phyloP scores from a whole-genome alignment of 2,888 invertebrate species.

The Drosophila prostipennis region DNA sequence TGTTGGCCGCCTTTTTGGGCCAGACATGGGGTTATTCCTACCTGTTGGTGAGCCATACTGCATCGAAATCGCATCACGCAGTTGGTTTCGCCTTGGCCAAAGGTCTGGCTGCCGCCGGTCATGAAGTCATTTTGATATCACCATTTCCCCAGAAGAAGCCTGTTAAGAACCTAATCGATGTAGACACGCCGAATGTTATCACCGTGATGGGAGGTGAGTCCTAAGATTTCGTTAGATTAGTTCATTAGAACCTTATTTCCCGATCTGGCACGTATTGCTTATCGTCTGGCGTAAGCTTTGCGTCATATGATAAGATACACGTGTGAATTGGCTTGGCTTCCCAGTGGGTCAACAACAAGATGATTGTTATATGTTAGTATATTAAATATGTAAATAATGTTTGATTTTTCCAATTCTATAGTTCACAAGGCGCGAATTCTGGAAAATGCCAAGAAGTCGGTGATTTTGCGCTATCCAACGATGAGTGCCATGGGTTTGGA shows the following conservation, averaged over 20 bases:
- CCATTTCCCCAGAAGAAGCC: constrained; percentile 75
- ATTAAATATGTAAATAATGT: no score
- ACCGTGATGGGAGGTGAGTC: constrained; percentile 54
- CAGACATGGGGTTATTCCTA: constrained; percentile 61
- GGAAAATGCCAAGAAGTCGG: constrained; percentile 2
- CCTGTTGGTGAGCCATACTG: constrained; percentile 62
- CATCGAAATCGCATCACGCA: constrained; percentile 71
- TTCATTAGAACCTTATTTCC: background rate
- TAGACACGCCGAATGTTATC: constrained; percentile 50
- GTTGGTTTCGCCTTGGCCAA: constrained; percentile 77
- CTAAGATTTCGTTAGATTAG: no score
- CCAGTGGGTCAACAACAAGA: background rate
- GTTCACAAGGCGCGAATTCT: constrained; percentile 37
- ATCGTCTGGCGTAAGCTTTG: background rate
- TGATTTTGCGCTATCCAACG: constrained; percentile 17
- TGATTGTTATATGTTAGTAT: background rate
- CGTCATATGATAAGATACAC: background rate
- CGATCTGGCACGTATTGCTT: constrained; percentile 16
- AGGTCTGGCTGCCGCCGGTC: constrained; percentile 80
- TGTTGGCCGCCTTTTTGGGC: constrained; percentile 20
- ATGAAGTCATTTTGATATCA: constrained; percentile 81
- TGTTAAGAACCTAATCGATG: constrained; percentile 68
- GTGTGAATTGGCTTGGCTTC: background rate
- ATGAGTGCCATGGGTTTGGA: constrained; percentile 45
- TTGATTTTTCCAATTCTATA: constrained; percentile 1